Percentiles rank a stretch among this genome's conserved stretches.
These are phyloP conservation scores for Heliconius charithonia DNA, from an alignment of 2,888 invertebrate genomes.

Conservation along the genomic window DNA sequence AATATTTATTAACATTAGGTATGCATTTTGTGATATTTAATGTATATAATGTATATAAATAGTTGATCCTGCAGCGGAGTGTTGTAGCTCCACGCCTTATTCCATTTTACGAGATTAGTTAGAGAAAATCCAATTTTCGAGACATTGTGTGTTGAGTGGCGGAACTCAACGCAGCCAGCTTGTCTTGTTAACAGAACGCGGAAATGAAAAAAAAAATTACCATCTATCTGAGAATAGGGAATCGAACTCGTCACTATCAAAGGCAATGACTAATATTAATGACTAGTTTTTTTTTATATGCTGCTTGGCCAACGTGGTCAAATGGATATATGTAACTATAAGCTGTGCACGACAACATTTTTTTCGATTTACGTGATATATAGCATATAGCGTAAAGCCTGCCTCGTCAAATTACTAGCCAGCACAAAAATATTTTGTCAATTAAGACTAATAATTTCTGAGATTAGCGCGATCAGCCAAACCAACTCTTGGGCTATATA, in stretches of 20 bases:
- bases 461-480: background rate
- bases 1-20: background rate
- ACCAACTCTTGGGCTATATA: background rate
- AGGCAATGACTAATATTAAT: background rate
- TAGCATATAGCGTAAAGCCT: background rate
- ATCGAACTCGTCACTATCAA: conserved; percentile 5
- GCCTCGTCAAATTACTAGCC: background rate
- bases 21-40: background rate
- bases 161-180: background rate
- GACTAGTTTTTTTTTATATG: too few relatives aligned
- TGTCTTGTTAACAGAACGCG: background rate
- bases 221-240: background rate
- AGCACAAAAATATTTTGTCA: background rate
- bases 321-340: too few relatives aligned
- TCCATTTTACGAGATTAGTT: too few relatives aligned
- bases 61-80: background rate
- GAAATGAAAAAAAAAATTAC: too few relatives aligned
- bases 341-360: too few relatives aligned
- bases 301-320: too few relatives aligned
- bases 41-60: background rate
- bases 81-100: too few relatives aligned
- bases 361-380: background rate
- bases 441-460: background rate
- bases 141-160: background rate
- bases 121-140: too few relatives aligned